Conservation (phyloP, 1,140 invertebrate genomes). For the Spodoptera litura region DNA sequence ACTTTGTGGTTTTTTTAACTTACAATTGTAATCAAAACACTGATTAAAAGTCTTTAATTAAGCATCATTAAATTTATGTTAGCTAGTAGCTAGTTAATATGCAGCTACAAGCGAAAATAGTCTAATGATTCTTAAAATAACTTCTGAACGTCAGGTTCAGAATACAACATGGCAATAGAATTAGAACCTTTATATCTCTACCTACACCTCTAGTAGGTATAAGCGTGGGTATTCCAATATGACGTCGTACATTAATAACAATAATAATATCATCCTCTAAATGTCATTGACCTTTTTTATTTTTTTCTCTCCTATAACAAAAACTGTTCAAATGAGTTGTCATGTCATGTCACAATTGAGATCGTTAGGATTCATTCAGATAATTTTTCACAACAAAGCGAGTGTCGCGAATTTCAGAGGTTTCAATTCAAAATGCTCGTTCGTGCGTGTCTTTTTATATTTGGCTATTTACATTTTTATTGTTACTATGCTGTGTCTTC, state of each 20-base stretch:
- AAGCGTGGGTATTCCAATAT: too few relatives aligned
- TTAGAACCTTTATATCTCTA: too few relatives aligned
- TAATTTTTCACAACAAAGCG: background rate
- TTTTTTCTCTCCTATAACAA: background rate
- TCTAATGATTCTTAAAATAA: too few relatives aligned
- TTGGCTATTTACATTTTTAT: too few relatives aligned
- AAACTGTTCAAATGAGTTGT: background rate
- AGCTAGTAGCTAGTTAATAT: background rate
- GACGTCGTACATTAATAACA: background rate
- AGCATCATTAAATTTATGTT: too few relatives aligned
- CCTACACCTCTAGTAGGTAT: too few relatives aligned
- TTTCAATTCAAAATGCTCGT: background rate
- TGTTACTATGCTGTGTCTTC: too few relatives aligned
- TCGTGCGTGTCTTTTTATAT: constrained; percentile 6
- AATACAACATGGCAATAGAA: too few relatives aligned
- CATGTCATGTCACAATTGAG: background rate
- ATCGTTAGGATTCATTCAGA: background rate
- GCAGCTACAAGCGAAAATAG: background rate
- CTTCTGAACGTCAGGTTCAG: too few relatives aligned
- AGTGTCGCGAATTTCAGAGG: constrained; percentile 1
- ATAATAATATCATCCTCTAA: background rate
- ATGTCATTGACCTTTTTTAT: background rate
- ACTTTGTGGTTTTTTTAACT: too few relatives aligned
- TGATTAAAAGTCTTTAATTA: too few relatives aligned
- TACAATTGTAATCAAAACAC: too few relatives aligned